phyloP scores from a whole-genome alignment of 92 coral and sea anemone species.

The Siderastrea siderea region DNA sequence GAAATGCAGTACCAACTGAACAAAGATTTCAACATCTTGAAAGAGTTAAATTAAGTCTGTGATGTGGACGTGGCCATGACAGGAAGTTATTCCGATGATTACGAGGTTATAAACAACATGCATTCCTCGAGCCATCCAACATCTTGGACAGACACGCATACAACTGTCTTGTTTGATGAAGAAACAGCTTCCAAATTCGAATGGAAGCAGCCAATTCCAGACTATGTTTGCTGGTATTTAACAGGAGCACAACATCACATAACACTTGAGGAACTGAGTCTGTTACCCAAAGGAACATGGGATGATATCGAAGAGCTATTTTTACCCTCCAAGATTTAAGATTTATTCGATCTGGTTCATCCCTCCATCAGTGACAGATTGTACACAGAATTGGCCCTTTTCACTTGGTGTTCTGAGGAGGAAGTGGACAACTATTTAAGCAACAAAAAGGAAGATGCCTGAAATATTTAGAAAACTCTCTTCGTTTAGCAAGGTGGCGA shows the following conservation, averaged over 20 bases:
- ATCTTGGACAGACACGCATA: conserved; percentile 61
- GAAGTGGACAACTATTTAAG: conserved; percentile 6
- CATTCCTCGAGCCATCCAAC: conserved; percentile 16
- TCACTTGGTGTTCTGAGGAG: conserved; percentile 35
- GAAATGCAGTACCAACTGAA: conserved; percentile 45
- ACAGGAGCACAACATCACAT: conserved; percentile 32
- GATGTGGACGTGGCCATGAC: conserved; percentile 26
- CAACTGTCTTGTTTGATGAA: conserved; percentile 48
- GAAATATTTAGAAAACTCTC: conserved; percentile 10
- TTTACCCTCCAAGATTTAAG: conserved; percentile 56
- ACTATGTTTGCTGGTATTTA: conserved; percentile 57
- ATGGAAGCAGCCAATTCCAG: conserved; percentile 62
- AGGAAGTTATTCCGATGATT: conserved; percentile 45
- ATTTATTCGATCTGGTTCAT: conserved; percentile 17
- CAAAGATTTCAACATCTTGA: conserved; percentile 21
- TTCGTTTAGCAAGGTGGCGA: conserved; percentile 43
- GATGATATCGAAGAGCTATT: conserved; percentile 42
- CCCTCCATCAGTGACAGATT: conserved; percentile 9
- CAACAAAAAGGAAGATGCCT: conserved; percentile 19
- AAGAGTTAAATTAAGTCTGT: conserved; percentile 45
- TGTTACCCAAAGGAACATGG: conserved; percentile 39
- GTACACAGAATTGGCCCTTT: conserved; percentile 20
- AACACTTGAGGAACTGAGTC: conserved; percentile 38
- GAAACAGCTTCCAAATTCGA: conserved; percentile 1
- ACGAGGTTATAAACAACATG: conserved; percentile 15